Conservation (phyloP, 2,113 vertebrate genomes). For the Columbina picui region DNA sequence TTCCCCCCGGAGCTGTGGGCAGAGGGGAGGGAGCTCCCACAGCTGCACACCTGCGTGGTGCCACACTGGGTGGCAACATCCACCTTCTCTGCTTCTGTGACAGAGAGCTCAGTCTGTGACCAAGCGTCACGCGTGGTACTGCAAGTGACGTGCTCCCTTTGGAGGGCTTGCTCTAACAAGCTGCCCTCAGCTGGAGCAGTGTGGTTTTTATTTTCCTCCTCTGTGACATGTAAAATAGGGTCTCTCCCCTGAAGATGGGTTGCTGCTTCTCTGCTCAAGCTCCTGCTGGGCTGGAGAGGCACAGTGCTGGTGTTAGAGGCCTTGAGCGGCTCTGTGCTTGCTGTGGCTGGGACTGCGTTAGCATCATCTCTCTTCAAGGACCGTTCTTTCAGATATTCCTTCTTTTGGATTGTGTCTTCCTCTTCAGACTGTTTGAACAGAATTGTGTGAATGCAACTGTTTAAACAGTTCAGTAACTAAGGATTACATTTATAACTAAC, state of each 20-base stretch:
- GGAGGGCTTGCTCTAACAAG: not conserved
- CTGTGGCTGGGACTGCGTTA: not conserved
- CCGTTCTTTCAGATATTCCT: not conserved
- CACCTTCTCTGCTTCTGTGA: not conserved
- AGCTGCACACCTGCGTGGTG: slow-evolving; percentile 12
- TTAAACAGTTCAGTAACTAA: not conserved
- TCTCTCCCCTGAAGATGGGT: not conserved
- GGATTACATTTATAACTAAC: not conserved
- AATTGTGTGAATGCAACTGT: not conserved
- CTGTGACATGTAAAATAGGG: not conserved
- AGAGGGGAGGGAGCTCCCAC: not conserved
- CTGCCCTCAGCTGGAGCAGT: not conserved
- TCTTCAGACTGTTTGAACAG: slow-evolving; percentile 65
- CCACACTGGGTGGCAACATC: slow-evolving; percentile 81
- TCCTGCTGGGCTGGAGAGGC: not conserved
- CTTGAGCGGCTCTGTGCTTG: not conserved
- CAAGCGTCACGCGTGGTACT: slow-evolving; percentile 48
- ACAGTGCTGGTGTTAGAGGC: not conserved
- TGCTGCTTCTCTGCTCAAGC: not conserved
- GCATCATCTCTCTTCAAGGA: not conserved
- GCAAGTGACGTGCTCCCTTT: accelerated
- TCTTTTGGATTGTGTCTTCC: slow-evolving; percentile 37
- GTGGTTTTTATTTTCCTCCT: not conserved
- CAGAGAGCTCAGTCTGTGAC: slow-evolving; percentile 75
- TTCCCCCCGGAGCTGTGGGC: not conserved